Evolutionary conservation across 2,888 invertebrate genomes (phyloP).

Genomic region (Hipparchia sbordonii): DNA sequence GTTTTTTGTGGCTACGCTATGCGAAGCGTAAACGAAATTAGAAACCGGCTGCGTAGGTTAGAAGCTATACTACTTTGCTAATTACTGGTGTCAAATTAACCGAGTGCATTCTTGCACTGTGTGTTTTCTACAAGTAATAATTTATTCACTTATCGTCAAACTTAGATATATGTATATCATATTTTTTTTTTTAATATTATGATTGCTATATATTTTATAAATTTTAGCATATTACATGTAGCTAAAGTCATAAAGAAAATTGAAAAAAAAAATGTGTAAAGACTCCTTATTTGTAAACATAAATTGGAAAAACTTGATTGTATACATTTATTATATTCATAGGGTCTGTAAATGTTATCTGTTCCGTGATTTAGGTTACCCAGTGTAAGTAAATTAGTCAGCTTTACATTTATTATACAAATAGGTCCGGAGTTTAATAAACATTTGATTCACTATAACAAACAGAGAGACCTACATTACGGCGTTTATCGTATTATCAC

Average conservation of each 20-base stretch:
- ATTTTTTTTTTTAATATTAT: too few species aligned
- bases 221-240: too few species aligned
- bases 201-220: too few species aligned
- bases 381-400: constrained; percentile 9
- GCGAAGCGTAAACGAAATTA: constrained; percentile 1
- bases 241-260: too few species aligned
- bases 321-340: too few species aligned
- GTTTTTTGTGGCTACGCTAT: neutral
- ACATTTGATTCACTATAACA: constrained; percentile 28
- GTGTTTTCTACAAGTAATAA: too few species aligned
- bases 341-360: neutral
- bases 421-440: constrained; percentile 22
- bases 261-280: too few species aligned
- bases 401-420: constrained; percentile 11
- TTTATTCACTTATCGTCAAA: too few species aligned
- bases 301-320: too few species aligned
- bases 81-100: neutral
- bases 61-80: neutral
- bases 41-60: neutral
- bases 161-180: too few species aligned
- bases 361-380: neutral
- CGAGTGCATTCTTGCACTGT: too few species aligned
- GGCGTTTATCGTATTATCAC: constrained; percentile 29
- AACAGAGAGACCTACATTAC: constrained; percentile 33
- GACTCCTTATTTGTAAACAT: too few species aligned